Evolutionary conservation across 2,797 vertebrate species (phyloP), one percentile per base, ranked within the genome.

Genomic region (Sebastes kiyomatsui): DNA sequence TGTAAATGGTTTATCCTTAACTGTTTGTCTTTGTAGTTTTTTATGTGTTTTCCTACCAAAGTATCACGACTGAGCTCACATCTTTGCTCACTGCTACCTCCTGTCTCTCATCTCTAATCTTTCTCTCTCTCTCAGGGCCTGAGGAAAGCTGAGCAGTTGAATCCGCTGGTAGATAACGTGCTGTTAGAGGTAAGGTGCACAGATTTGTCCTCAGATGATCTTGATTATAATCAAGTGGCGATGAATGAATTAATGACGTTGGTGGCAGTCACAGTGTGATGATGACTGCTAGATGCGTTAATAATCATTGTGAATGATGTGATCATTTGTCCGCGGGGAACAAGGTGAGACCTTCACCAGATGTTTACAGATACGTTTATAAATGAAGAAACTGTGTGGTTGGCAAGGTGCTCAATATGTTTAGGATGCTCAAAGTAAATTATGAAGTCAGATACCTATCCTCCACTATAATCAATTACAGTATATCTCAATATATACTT

Each of bases 101-200:
- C 8, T 28, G 49, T 61, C 1, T 46, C 27, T 55, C n/a, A 7
- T 28, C n/a, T 59, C 35, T 38, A 38, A 38, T 38, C 35, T 35
- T 12, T 38, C 27, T 75, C 11, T 83, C 52, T 78, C 7, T 81
- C 90, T 92, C 93, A 99, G 99, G 96, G 93, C 81, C 96, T 90
- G 90, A 96, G 92, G 90, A 99, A 99, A 90, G 98, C 99, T 25
- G 99, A 99, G 90, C 93, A 96, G 82, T 91, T 99, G 87, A 99
- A 96, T 92, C 99, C 99, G 62, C 92, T 98, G 83, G 94, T 97
- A 69, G 94, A 96, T 60, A 96, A 96, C 22, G 96, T 99, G 79
- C 88, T 95, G 56, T 89, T 97, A 68, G 98, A 99, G 98, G 99
- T 99, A 94, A 92, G 87, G 65, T 18, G 3, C 14, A 16, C 23